Evolutionary conservation across 37 sponge, comb jelly and placozoan species (phyloP).

Genomic region (Aphrocallistes beatrix): DNA sequence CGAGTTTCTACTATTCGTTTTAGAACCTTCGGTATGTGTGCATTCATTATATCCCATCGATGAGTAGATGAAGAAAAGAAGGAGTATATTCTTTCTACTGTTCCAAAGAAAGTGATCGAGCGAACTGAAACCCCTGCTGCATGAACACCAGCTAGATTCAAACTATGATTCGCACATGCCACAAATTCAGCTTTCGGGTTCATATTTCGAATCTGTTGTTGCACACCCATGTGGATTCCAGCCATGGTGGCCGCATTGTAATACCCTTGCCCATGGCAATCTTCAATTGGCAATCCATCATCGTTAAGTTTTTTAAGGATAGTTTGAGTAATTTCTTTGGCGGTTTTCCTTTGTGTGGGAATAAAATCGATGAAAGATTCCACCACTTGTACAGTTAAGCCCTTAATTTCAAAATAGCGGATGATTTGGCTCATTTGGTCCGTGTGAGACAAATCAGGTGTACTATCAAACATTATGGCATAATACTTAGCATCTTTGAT

Average conservation of each 20-base stretch:
- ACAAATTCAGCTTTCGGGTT: constrained; percentile 13
- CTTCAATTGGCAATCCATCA: constrained; percentile 14
- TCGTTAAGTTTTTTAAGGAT: not conserved
- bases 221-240: constrained; percentile 5
- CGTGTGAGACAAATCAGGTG: not conserved
- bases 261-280: constrained; percentile 10
- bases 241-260: not conserved
- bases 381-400: not conserved
- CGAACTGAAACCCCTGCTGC: constrained; percentile 7
- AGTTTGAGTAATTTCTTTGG: not conserved
- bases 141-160: constrained; percentile 15
- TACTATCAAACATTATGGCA: not conserved
- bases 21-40: constrained; percentile 1
- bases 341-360: not conserved
- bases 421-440: not conserved
- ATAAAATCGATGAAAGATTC: not conserved
- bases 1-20: not conserved
- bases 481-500: not conserved
- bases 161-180: constrained; percentile 1
- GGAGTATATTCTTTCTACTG: not conserved
- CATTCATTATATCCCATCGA: constrained; percentile 10
- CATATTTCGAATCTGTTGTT: constrained; percentile 2
- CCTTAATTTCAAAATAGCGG: not conserved
- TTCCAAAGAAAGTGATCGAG: not conserved
- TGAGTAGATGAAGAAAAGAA: constrained; percentile 18